Evolutionary conservation across 2,888 invertebrate genomes (phyloP).

Genomic region (Nomada goodeniana): DNA sequence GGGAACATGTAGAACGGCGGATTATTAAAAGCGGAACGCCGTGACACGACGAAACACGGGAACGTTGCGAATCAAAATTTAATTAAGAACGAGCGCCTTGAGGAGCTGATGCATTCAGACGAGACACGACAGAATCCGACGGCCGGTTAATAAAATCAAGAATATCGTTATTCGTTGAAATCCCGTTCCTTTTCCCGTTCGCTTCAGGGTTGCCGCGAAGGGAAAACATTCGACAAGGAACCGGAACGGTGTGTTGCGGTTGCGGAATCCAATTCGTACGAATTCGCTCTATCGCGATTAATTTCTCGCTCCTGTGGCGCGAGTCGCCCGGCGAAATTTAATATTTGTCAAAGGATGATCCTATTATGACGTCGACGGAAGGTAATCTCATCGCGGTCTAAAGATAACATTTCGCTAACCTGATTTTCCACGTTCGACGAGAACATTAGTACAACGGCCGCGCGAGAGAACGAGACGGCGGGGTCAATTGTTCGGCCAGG

Average conservation of each 20-base stretch:
- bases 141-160: background rate
- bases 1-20: constrained; percentile 25
- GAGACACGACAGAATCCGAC: background rate
- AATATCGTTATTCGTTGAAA: no score
- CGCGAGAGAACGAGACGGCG: background rate
- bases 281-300: constrained; percentile 36
- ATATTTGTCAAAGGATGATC: constrained; percentile 48
- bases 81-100: constrained; percentile 37
- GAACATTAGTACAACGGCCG: constrained; percentile 19
- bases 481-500: background rate
- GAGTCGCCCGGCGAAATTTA: constrained; percentile 34
- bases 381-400: constrained; percentile 44
- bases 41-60: background rate
- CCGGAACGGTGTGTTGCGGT: background rate
- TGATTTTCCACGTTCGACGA: constrained; percentile 45
- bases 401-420: constrained; percentile 54
- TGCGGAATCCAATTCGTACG: constrained; percentile 14
- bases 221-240: background rate
- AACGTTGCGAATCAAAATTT: constrained; percentile 50
- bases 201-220: background rate
- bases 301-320: constrained; percentile 4
- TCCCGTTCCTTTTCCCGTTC: no score
- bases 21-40: constrained; percentile 45
- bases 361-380: constrained; percentile 20
- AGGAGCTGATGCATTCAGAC: background rate